Evolutionary conservation across 2,797 vertebrate species (phyloP).

Genomic region (Acrossocheilus fasciatus): DNA sequence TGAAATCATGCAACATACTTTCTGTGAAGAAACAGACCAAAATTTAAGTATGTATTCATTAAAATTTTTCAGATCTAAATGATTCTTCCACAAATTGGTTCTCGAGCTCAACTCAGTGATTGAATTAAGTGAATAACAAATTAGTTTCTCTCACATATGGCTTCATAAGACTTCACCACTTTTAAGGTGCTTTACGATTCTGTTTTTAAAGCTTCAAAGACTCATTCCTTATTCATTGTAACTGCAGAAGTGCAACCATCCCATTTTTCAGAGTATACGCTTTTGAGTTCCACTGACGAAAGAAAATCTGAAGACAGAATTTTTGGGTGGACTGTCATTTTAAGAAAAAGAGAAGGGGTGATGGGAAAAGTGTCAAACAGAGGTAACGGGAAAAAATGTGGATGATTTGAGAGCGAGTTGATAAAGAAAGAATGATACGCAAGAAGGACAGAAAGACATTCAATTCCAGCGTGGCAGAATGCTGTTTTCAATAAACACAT

Average conservation of each 20-base stretch:
- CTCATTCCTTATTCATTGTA: background rate
- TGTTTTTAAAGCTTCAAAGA: background rate
- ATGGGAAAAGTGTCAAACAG: conserved; percentile 9
- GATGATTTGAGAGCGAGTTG: background rate
- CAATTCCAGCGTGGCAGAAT: background rate
- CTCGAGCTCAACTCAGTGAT: background rate
- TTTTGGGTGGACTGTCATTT: background rate
- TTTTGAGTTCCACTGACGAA: background rate
- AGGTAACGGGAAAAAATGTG: background rate
- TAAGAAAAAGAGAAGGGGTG: background rate
- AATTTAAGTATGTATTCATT: background rate
- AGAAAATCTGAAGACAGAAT: background rate
- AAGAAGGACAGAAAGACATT: conserved; percentile 8
- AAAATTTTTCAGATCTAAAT: background rate
- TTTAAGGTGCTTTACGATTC: background rate
- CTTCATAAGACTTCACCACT: background rate
- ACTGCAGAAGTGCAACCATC: background rate
- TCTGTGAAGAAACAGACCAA: background rate
- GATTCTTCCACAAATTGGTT: background rate
- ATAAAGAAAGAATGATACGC: conserved; percentile 6
- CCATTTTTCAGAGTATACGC: background rate
- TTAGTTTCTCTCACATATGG: background rate
- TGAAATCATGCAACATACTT: background rate
- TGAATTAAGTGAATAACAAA: background rate
- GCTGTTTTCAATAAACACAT: conserved; percentile 53